Conservation (phyloP, 2,888 invertebrate species). For the Adela reaumurella region DNA sequence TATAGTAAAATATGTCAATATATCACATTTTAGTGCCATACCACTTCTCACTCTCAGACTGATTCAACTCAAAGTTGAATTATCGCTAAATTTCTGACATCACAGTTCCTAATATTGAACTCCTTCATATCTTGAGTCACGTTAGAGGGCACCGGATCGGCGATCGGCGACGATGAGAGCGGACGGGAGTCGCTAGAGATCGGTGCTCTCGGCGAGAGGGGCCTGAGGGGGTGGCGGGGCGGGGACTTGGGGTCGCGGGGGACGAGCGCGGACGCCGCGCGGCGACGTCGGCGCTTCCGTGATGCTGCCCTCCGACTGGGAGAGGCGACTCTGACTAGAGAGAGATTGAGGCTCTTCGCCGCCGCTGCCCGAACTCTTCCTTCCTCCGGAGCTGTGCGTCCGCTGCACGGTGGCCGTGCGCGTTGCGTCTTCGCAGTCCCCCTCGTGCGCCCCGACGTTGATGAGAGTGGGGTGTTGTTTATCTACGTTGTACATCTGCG, state of each 20-base stretch:
- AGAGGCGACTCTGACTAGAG: slow-evolving; percentile 35
- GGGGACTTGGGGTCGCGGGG: slow-evolving; percentile 25
- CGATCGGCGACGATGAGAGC: background rate
- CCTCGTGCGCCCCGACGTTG: slow-evolving; percentile 38
- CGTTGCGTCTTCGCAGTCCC: slow-evolving; percentile 22
- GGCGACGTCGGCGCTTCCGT: slow-evolving; percentile 45
- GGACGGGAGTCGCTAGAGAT: slow-evolving; percentile 27
- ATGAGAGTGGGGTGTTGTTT: slow-evolving; percentile 72
- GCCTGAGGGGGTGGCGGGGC: slow-evolving; percentile 28
- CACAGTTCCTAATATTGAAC: slow-evolving; percentile 1
- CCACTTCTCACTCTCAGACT: background rate
- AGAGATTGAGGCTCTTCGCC: slow-evolving; percentile 35
- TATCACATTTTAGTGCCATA: background rate
- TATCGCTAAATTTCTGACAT: slow-evolving; percentile 1
- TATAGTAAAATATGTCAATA: background rate
- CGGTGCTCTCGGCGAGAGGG: slow-evolving; percentile 24
- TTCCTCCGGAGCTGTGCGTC: slow-evolving; percentile 42
- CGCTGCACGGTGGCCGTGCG: slow-evolving; percentile 36
- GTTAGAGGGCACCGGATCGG: background rate
- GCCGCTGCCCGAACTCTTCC: slow-evolving; percentile 33
- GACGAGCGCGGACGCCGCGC: slow-evolving; percentile 22
- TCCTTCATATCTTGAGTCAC: too few relatives aligned
- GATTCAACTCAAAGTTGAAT: background rate
- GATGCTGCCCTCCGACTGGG: slow-evolving; percentile 61
- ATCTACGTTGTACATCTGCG: slow-evolving; percentile 69